A percentile compares a stretch with the other conserved stretches of the same genome.
Evolutionary conservation across 1,140 invertebrate species (phyloP).

Genomic region (Magallana ariakensis): DNA sequence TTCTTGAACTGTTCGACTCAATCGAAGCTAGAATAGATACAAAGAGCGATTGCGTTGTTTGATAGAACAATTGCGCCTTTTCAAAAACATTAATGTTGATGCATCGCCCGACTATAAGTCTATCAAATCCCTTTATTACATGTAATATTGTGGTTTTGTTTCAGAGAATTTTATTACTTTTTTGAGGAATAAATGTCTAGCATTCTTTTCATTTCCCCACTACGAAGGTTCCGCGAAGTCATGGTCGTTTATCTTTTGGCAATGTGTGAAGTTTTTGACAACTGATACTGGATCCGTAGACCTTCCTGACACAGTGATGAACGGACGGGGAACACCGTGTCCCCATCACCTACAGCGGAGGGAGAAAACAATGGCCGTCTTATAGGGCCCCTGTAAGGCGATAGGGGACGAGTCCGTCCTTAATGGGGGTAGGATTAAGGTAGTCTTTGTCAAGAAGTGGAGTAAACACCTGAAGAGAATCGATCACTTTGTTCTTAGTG

Average conservation of each 20-base stretch:
- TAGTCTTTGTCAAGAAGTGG: slow-evolving; percentile 4
- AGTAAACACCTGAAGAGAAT: slow-evolving; percentile 1
- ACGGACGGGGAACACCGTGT: not conserved
- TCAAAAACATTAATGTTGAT: no score
- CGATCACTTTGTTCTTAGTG: slow-evolving; percentile 17
- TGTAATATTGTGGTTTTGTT: not conserved
- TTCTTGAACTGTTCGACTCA: no score
- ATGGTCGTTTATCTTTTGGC: slow-evolving; percentile 5
- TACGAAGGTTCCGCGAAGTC: not conserved
- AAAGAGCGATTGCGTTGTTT: no score
- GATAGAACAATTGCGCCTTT: no score
- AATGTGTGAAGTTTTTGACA: not conserved
- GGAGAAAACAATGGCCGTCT: not conserved
- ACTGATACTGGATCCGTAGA: not conserved
- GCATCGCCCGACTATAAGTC: no score
- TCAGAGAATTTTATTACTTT: not conserved
- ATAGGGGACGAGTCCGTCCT: not conserved
- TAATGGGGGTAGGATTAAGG: slow-evolving; percentile 23
- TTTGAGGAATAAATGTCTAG: slow-evolving; percentile 20
- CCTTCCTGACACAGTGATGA: not conserved
- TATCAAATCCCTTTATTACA: no score
- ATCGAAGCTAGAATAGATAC: no score
- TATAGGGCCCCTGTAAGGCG: not conserved
- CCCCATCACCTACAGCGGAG: not conserved
- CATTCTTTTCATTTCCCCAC: slow-evolving; percentile 9